Base-by-base conservation (phyloP, 2,888 invertebrate genomes). In the Synergus gifuensis region DNA sequence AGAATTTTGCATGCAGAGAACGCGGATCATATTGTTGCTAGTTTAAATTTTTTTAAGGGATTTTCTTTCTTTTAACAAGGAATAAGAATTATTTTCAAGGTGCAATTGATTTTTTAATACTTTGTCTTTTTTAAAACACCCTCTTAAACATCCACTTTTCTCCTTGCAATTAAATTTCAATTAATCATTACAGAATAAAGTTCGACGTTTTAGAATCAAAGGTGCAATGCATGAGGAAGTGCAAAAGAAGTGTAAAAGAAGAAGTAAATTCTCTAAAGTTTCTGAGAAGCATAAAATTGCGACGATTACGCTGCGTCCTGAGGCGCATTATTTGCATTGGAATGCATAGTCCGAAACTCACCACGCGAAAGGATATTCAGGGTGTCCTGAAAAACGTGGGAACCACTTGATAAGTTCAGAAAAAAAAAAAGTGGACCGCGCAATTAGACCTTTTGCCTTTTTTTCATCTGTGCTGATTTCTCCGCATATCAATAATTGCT, bases 231-330 rank as follows among this genome's bases (percentile, higher is more conserved):
- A n/a, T n/a, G n/a, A 36, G 49, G 78, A 54, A 46, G n/a, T 36
- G 42, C n/a, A 11, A 18, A 11, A 60, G 22, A 11, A 60, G n/a
- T 18, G 12, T 11, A 22, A 78, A 42, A 76, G 49, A 77, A 78
- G n/a, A 78, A 66, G 81, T 79, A 62, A 76, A 80, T 86, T 86
- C 85, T 88, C 85, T 78, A 40, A 83, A 81, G 89, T 90, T 91
- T 91, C 91, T 88, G 88, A 89, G 91, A 91, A 91, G 87, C 89
- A 88, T 88, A 88, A 91, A 91, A 91, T 91, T 91, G 88, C 91
- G 85, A 88, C 88, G 89, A 91, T 91, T 91, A 91, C 89, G 86
- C 84, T 85, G 86, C 86, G 83, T 88, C 87, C 88, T 83, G 86
- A 87, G 88, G 91, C 86, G 85, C 86, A 88, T 85, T 88, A 91